These are phyloP conservation scores for Chrysopilus asiliformis DNA, from an alignment of 2,888 invertebrate genomes.

Conservation along the genomic window DNA sequence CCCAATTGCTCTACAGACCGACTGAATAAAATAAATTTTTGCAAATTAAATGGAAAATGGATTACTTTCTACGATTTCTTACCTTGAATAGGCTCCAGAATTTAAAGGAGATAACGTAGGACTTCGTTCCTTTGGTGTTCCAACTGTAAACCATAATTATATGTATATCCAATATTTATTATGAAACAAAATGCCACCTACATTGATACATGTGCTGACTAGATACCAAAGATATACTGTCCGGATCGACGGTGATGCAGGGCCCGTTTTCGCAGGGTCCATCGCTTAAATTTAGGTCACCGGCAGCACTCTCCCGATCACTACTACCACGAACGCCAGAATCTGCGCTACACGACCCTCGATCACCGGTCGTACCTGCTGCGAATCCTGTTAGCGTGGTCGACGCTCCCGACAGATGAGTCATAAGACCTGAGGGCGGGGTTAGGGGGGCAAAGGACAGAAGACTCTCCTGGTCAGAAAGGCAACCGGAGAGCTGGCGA, in stretches of 20 bases:
- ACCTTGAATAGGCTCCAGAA: conserved; percentile 59
- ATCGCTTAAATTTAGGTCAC: conserved; percentile 62
- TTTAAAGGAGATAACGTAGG: conserved; percentile 72
- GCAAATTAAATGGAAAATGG: conserved; percentile 46
- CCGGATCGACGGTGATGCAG: conserved; percentile 36
- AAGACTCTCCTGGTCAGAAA: conserved; percentile 73
- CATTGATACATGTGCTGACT: conserved; percentile 38
- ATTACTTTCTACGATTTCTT: conserved; percentile 35
- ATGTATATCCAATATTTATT: not conserved
- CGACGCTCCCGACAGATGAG: conserved; percentile 24
- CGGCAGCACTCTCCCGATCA: conserved; percentile 64
- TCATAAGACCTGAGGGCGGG: conserved; percentile 42
- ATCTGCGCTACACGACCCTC: conserved; percentile 77
- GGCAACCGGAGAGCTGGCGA: conserved; percentile 64
- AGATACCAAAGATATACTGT: conserved; percentile 36
- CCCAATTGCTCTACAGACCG: conserved; percentile 61
- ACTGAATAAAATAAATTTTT: no score
- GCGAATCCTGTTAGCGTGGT: conserved; percentile 24
- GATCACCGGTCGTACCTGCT: conserved; percentile 42
- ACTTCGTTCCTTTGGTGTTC: conserved; percentile 71
- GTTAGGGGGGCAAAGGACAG: conserved; percentile 57
- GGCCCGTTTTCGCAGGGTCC: conserved; percentile 42
- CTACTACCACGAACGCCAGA: conserved; percentile 69
- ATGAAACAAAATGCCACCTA: conserved; percentile 23
- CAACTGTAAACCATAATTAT: no score